These are phyloP conservation scores for Ctena decussata DNA, from an alignment of 2,888 invertebrate genomes.

Conservation along the genomic window DNA sequence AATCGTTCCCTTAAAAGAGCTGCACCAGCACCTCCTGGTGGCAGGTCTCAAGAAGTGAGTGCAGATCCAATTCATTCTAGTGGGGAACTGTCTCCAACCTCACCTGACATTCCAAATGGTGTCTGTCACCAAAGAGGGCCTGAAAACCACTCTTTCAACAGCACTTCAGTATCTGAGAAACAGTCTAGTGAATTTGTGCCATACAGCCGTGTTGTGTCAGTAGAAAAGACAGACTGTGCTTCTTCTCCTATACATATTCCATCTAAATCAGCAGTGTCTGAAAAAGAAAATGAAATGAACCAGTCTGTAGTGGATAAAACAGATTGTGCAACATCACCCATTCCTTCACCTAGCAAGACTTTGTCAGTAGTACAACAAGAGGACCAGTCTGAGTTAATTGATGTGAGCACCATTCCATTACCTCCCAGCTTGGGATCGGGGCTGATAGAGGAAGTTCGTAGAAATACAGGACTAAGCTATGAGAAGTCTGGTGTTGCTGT, in stretches of 20 bases:
- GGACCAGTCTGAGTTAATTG: slow-evolving; percentile 20
- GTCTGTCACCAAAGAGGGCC: too few species aligned
- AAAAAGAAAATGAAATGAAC: not conserved
- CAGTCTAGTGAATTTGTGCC: not conserved
- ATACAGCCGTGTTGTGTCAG: not conserved
- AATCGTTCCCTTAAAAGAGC: slow-evolving; percentile 34
- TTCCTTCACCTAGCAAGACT: slow-evolving; percentile 37
- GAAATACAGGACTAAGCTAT: slow-evolving; percentile 81
- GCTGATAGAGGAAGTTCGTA: slow-evolving; percentile 79
- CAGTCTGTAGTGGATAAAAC: slow-evolving; percentile 3
- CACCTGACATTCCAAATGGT: not conserved
- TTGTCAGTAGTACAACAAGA: not conserved
- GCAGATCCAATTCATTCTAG: not conserved
- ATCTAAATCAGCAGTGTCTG: not conserved
- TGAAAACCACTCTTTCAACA: not conserved
- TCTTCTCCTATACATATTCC: slow-evolving; percentile 1
- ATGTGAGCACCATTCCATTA: slow-evolving; percentile 51
- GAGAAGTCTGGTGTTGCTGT: slow-evolving; percentile 80
- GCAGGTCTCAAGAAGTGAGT: not conserved
- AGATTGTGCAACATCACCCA: slow-evolving; percentile 44
- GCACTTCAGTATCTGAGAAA: not conserved
- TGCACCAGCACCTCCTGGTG: slow-evolving; percentile 49
- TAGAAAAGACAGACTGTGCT: slow-evolving; percentile 10
- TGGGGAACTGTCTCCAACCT: not conserved
- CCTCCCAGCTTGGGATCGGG: slow-evolving; percentile 75